Percentiles rank a stretch among this genome's conserved stretches.
These are phyloP conservation scores for Spatulosminthurus flaviceps DNA, from an alignment of 2,888 invertebrate species.

Conservation along the genomic window DNA sequence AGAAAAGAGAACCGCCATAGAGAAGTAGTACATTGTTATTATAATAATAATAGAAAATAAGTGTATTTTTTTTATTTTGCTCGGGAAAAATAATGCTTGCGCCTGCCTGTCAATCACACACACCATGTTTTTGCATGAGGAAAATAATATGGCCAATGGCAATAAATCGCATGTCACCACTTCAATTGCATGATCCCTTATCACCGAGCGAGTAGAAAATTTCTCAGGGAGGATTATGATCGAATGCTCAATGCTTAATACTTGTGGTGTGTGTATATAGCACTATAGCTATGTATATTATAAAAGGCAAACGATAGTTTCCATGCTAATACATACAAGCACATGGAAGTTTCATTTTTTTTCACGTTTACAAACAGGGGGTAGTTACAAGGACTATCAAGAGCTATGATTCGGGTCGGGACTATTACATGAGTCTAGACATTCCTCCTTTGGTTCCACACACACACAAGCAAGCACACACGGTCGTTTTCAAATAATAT, in stretches of 20 bases:
- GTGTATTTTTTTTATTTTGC: slow-evolving; percentile 38
- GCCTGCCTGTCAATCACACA: slow-evolving; percentile 50
- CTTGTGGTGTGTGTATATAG: no score
- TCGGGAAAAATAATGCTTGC: slow-evolving; percentile 31
- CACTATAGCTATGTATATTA: neutral
- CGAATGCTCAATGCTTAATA: neutral
- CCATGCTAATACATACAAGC: no score
- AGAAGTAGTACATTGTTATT: slow-evolving; percentile 45
- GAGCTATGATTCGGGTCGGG: no score
- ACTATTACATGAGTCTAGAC: no score
- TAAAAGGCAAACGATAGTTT: no score
- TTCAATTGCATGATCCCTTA: slow-evolving; percentile 39
- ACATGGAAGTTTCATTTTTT: neutral
- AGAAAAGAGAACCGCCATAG: neutral
- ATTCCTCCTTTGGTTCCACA: no score
- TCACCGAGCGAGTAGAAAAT: slow-evolving; percentile 30
- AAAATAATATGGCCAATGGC: slow-evolving; percentile 47
- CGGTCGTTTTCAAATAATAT: no score
- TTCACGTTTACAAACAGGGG: slow-evolving; percentile 43
- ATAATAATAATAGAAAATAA: slow-evolving; percentile 52
- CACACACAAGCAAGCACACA: no score
- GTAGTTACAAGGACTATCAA: neutral
- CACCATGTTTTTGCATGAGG: slow-evolving; percentile 47
- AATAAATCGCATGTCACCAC: slow-evolving; percentile 48
- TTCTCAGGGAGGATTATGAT: slow-evolving; percentile 40